Evolutionary conservation across 1,140 invertebrate species (phyloP).

Genomic region (Mercenaria mercenaria): DNA sequence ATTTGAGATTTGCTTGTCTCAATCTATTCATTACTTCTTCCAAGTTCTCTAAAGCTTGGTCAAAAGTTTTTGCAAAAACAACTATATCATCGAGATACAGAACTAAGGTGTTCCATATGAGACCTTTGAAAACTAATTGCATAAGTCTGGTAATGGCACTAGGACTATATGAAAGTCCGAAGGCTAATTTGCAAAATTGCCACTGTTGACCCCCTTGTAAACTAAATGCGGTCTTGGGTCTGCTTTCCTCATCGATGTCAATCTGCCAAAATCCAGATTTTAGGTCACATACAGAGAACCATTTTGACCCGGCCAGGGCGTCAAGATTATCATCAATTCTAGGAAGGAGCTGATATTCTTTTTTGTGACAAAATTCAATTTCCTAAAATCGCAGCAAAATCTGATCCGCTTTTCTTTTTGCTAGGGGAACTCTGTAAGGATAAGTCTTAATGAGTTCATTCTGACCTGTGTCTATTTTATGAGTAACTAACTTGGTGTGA

Average conservation of each 20-base stretch:
- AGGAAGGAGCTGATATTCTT: conserved; percentile 35
- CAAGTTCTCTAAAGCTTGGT: background rate
- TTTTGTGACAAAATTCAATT: conserved; percentile 18
- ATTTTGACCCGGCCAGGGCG: background rate
- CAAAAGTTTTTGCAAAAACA: conserved; percentile 42
- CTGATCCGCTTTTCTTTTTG: conserved; percentile 71
- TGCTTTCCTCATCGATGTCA: background rate
- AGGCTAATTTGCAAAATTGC: background rate
- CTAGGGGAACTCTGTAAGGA: background rate
- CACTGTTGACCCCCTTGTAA: background rate
- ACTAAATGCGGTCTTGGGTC: background rate
- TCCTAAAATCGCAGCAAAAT: conserved; percentile 87
- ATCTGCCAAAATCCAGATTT: conserved; percentile 36
- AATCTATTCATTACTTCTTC: background rate
- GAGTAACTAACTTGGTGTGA: background rate
- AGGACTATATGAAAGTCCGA: background rate
- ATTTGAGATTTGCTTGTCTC: background rate
- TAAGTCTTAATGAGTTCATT: background rate
- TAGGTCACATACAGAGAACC: conserved; percentile 13
- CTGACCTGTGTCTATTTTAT: conserved; percentile 33
- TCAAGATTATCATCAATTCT: conserved; percentile 34
- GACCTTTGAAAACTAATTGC: conserved; percentile 62
- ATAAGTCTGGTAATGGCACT: conserved; percentile 69
- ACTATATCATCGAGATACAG: conserved; percentile 59
- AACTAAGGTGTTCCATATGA: conserved; percentile 11